These are phyloP conservation scores for Cyanoramphus novaezelandiae DNA, from an alignment of 2,113 vertebrate genomes.

Conservation along the genomic window DNA sequence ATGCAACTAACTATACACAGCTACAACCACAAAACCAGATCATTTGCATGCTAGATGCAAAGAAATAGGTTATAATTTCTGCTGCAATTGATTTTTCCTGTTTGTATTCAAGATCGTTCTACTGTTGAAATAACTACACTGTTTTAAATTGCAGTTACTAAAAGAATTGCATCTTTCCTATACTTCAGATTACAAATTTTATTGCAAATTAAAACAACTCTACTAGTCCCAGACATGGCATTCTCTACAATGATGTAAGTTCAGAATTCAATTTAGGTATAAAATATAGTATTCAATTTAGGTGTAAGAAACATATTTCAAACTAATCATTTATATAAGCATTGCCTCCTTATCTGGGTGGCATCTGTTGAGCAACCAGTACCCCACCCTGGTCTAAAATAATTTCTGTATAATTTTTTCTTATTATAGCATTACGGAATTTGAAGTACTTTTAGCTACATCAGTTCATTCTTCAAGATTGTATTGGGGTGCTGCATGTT, in stretches of 20 bases:
- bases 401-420: not conserved
- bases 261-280: not conserved
- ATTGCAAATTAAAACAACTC: not conserved
- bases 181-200: not conserved
- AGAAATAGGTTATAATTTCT: not conserved
- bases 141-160: not conserved
- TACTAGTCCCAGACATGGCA: not conserved
- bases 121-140: not conserved
- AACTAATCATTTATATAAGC: not conserved
- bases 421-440: not conserved
- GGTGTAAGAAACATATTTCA: not conserved
- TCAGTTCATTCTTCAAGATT: not conserved
- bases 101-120: not conserved
- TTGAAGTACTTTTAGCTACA: not conserved
- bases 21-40: not conserved
- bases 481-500: fast-evolving
- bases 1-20: not conserved
- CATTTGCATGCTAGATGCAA: not conserved
- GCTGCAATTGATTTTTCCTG: not conserved
- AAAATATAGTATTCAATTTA: not conserved
- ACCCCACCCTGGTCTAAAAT: not conserved
- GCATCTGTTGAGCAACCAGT: not conserved
- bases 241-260: not conserved
- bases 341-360: not conserved
- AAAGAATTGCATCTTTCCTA: not conserved